Evolutionary conservation across 1,140 invertebrate species (phyloP).

Genomic region (Formica exsecta): DNA sequence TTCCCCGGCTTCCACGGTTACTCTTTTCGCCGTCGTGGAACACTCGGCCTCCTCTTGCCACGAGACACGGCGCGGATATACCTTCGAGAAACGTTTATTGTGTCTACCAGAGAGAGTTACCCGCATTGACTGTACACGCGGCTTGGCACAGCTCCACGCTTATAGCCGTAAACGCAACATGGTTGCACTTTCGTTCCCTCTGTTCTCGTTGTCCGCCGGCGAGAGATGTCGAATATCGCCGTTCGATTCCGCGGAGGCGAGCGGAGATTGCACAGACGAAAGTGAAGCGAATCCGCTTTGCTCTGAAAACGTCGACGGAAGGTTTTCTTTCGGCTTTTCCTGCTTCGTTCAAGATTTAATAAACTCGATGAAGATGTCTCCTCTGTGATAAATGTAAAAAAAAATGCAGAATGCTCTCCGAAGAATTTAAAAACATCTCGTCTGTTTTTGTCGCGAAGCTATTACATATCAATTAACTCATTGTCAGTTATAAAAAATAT

Average conservation of each 20-base stretch:
- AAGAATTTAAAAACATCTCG: neutral
- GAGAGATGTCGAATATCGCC: slow-evolving; percentile 59
- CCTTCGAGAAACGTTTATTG: slow-evolving; percentile 66
- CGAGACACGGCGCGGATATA: slow-evolving; percentile 50
- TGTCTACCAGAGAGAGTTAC: slow-evolving; percentile 65
- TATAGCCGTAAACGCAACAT: slow-evolving; percentile 43
- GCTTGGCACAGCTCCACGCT: slow-evolving; percentile 64
- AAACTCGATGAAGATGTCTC: neutral
- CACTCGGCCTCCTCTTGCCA: neutral
- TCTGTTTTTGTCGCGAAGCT: neutral
- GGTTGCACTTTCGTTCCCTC: slow-evolving; percentile 41
- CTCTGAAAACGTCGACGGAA: slow-evolving; percentile 16
- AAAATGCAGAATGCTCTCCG: slow-evolving; percentile 1
- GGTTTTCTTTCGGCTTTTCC: neutral
- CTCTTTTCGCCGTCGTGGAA: slow-evolving; percentile 7
- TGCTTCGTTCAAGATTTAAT: neutral
- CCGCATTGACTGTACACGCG: slow-evolving; percentile 40
- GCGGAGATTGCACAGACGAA: slow-evolving; percentile 1
- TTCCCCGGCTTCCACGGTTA: slow-evolving; percentile 14
- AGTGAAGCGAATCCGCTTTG: neutral
- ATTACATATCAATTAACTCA: neutral
- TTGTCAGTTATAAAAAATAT: neutral
- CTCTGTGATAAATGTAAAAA: neutral
- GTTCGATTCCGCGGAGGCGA: slow-evolving; percentile 45
- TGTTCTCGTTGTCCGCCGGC: slow-evolving; percentile 39